These are phyloP conservation scores for Metellina segmentata DNA, from an alignment of 2,888 invertebrate species.

Conservation along the genomic window DNA sequence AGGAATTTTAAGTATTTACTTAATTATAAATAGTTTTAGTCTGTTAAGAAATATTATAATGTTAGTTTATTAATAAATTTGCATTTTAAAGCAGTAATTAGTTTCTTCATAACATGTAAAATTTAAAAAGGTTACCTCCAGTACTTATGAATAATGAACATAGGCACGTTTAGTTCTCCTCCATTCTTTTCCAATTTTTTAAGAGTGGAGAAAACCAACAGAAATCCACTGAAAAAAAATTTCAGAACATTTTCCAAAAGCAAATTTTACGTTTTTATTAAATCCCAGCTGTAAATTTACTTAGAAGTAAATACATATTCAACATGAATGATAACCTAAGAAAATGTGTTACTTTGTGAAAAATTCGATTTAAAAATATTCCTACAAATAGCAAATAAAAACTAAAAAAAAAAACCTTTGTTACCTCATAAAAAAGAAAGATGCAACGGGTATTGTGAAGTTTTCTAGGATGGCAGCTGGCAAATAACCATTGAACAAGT, in stretches of 20 bases:
- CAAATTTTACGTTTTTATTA: background rate
- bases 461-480: slow-evolving; percentile 79
- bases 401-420: background rate
- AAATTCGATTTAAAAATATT: background rate
- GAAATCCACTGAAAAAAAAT: slow-evolving; percentile 80
- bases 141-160: slow-evolving; percentile 73
- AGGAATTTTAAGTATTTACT: background rate
- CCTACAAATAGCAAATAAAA: background rate
- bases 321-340: background rate
- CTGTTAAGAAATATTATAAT: no score
- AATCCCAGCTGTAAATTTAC: background rate
- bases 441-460: slow-evolving; percentile 81
- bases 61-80: no score
- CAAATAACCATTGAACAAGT: slow-evolving; percentile 38
- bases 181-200: slow-evolving; percentile 79
- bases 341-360: background rate
- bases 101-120: background rate
- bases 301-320: background rate
- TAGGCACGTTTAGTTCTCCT: slow-evolving; percentile 72
- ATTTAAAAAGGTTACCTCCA: slow-evolving; percentile 72
- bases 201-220: slow-evolving; percentile 81
- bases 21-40: no score
- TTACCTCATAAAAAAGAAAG: slow-evolving; percentile 81
- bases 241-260: background rate
- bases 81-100: background rate